Evolutionary conservation across 2,113 vertebrate species (phyloP).

Genomic region (Ellobius talpinus): DNA sequence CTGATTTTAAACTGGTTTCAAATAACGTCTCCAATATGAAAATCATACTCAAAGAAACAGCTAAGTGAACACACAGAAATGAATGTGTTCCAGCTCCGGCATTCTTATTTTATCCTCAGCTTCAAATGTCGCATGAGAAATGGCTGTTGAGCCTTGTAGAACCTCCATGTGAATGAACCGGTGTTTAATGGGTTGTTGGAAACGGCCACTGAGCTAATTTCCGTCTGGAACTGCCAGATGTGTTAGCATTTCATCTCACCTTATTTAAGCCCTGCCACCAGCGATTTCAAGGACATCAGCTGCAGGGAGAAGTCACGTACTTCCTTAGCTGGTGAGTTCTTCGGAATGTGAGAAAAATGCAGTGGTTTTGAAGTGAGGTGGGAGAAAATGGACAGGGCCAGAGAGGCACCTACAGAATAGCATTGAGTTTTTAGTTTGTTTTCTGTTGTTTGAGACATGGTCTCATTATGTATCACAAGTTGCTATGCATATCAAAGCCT

Average conservation of each 20-base stretch:
- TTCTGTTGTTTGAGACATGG: not conserved
- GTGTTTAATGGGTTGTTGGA: not conserved
- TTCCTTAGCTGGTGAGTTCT: not conserved
- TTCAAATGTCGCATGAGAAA: not conserved
- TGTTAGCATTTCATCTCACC: not conserved
- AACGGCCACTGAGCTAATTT: not conserved
- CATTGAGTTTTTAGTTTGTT: not conserved
- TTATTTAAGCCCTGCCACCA: not conserved
- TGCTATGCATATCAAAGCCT: not conserved
- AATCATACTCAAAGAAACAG: not conserved
- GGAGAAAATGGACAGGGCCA: not conserved
- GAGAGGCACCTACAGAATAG: not conserved
- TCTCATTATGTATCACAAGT: not conserved
- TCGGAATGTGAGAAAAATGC: not conserved
- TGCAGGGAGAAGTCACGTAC: not conserved
- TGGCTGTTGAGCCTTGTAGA: not conserved
- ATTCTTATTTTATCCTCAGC: not conserved
- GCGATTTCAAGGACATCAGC: not conserved
- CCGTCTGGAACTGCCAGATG: not conserved
- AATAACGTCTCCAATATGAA: not conserved
- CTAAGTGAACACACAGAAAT: not conserved
- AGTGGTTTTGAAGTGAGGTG: not conserved
- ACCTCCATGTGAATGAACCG: not conserved
- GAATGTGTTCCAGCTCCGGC: not conserved
- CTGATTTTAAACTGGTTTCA: not conserved